phyloP scores from a whole-genome alignment of 2,113 vertebrate genomes.

The Elachura formosa region DNA sequence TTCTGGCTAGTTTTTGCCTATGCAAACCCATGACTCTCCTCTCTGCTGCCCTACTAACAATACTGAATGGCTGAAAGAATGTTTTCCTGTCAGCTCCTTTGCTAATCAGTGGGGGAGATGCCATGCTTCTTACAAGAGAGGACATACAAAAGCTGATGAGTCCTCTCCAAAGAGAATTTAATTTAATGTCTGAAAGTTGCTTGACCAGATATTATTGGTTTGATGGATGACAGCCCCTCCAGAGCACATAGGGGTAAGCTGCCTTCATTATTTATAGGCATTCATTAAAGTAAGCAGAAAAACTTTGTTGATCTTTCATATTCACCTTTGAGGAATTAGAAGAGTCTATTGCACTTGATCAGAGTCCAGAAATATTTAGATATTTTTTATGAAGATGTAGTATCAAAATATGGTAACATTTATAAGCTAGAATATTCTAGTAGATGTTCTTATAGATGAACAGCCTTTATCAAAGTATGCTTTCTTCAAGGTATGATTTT shows the following conservation, averaged over 20 bases:
- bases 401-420: neutral
- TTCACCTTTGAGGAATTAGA: neutral
- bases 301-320: constrained; percentile 18
- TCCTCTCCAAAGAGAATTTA: constrained; percentile 12
- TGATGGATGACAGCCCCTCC: constrained; percentile 27
- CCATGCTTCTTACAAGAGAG: neutral
- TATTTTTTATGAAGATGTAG: neutral
- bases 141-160: constrained; percentile 12
- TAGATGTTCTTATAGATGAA: neutral
- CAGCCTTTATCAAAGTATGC: neutral
- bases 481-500: neutral
- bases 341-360: neutral
- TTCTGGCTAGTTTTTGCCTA: neutral
- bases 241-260: neutral
- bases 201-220: constrained; percentile 40
- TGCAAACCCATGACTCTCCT: neutral
- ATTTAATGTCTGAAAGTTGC: constrained; percentile 21
- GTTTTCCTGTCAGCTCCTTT: constrained; percentile 28
- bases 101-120: neutral
- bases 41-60: neutral
- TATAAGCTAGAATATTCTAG: neutral
- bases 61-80: neutral
- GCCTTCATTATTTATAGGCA: constrained; percentile 37
- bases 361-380: neutral
- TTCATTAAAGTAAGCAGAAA: constrained; percentile 46